Evolutionary conservation across 2,888 invertebrate genomes (phyloP).

Genomic region (Aelia acuminata): DNA sequence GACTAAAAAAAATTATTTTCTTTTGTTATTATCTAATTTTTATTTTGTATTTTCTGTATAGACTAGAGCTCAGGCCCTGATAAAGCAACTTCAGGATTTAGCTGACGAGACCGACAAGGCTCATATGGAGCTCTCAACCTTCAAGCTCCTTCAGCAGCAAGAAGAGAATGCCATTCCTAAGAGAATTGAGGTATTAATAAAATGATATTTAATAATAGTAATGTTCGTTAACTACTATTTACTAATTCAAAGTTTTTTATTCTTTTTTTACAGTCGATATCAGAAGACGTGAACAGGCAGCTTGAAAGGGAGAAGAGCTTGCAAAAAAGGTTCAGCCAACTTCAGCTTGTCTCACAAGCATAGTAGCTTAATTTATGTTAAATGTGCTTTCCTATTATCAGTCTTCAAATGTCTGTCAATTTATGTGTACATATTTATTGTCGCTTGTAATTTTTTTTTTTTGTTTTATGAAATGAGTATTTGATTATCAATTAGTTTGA

Average conservation of each 20-base stretch:
- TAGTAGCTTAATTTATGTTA: slow-evolving; percentile 27
- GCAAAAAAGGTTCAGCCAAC: slow-evolving; percentile 85
- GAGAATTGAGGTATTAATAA: slow-evolving; percentile 80
- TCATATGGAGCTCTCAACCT: slow-evolving; percentile 90
- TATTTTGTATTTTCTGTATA: slow-evolving; percentile 67
- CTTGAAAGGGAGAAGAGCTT: slow-evolving; percentile 90
- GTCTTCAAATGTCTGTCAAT: slow-evolving; percentile 16
- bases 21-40: background rate
- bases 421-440: slow-evolving; percentile 8
- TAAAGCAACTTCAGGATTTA: slow-evolving; percentile 89
- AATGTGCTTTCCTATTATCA: background rate
- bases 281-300: slow-evolving; percentile 93
- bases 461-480: slow-evolving; percentile 12
- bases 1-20: too few species aligned
- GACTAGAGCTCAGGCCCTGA: slow-evolving; percentile 84
- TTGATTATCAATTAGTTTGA: slow-evolving; percentile 1
- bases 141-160: slow-evolving; percentile 89
- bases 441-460: slow-evolving; percentile 14
- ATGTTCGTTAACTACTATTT: background rate
- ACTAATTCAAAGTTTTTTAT: slow-evolving; percentile 19
- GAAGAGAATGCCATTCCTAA: slow-evolving; percentile 92
- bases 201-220: background rate
- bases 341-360: slow-evolving; percentile 71
- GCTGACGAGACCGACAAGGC: slow-evolving; percentile 93
- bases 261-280: slow-evolving; percentile 78